phyloP scores from a whole-genome alignment of 1,140 invertebrate genomes.

The Sinonovacula constricta region DNA sequence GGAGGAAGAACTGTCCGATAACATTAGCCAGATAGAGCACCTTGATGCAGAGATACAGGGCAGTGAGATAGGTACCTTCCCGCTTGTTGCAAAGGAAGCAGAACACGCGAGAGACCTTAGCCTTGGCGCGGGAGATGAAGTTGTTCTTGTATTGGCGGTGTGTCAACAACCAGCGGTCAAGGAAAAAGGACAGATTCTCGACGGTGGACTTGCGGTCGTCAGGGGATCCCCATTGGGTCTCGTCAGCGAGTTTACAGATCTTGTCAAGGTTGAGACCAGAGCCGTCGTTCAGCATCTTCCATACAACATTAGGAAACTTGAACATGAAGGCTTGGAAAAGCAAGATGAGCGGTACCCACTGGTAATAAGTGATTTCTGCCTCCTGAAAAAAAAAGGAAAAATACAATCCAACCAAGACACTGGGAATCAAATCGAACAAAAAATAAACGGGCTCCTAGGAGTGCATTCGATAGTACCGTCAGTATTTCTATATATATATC shows the following conservation, averaged over 20 bases:
- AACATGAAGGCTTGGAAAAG: conserved; percentile 95
- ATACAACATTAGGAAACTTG: conserved; percentile 89
- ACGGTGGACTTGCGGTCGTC: conserved; percentile 63
- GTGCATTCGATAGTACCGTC: too few relatives aligned
- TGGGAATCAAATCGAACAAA: background rate
- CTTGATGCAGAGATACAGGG: conserved; percentile 77
- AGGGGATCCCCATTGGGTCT: conserved; percentile 58
- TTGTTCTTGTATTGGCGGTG: conserved; percentile 63
- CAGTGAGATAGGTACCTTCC: conserved; percentile 79
- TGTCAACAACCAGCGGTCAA: conserved; percentile 67
- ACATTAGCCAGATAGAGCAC: conserved; percentile 70
- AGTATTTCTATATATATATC: too few relatives aligned
- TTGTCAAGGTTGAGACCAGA: conserved; percentile 69
- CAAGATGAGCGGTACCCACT: conserved; percentile 97
- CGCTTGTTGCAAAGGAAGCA: conserved; percentile 77
- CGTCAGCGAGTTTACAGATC: conserved; percentile 84
- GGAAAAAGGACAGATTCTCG: conserved; percentile 62
- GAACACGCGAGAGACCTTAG: conserved; percentile 62
- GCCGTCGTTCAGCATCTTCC: conserved; percentile 66
- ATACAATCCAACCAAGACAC: conserved; percentile 68
- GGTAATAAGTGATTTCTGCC: conserved; percentile 91
- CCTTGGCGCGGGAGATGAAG: conserved; percentile 58
- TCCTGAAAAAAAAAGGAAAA: conserved; percentile 77
- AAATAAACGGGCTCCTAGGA: too few relatives aligned
- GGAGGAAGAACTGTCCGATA: conserved; percentile 73